These are phyloP conservation scores for Noctilio leporinus DNA, from an alignment of 2,113 vertebrate genomes.

Conservation along the genomic window DNA sequence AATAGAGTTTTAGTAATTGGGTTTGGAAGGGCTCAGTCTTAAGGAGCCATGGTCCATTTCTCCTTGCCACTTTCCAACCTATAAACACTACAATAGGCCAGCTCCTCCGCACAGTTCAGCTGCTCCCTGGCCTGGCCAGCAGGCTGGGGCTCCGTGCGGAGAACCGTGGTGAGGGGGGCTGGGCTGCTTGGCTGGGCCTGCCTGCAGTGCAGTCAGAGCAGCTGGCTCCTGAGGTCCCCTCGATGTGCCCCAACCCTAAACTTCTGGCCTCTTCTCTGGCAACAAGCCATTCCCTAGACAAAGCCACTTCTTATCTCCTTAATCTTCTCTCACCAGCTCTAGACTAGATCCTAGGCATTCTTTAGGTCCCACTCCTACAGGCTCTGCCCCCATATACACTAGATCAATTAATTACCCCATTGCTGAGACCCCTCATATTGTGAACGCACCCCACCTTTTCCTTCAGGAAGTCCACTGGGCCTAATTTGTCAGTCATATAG, in stretches of 20 bases:
- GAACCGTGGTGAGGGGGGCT: accelerated
- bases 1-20: conserved; percentile 25
- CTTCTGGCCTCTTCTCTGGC: not conserved
- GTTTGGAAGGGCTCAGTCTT: not conserved
- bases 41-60: not conserved
- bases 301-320: not conserved
- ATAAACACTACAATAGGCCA: not conserved
- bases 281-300: not conserved
- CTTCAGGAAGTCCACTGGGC: not conserved
- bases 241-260: not conserved
- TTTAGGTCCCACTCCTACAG: not conserved
- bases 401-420: not conserved
- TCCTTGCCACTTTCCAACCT: not conserved
- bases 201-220: not conserved
- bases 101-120: not conserved
- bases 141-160: not conserved
- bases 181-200: not conserved
- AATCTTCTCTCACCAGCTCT: not conserved
- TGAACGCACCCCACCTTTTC: not conserved
- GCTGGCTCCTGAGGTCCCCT: not conserved
- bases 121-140: not conserved
- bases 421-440: not conserved
- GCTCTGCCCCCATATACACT: not conserved
- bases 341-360: not conserved
- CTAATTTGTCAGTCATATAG: not conserved